A percentile compares a stretch with the other conserved stretches of the same genome.
These are phyloP conservation scores for Daphoenositta chrysoptera DNA, from an alignment of 2,113 vertebrate species.

Conservation along the genomic window DNA sequence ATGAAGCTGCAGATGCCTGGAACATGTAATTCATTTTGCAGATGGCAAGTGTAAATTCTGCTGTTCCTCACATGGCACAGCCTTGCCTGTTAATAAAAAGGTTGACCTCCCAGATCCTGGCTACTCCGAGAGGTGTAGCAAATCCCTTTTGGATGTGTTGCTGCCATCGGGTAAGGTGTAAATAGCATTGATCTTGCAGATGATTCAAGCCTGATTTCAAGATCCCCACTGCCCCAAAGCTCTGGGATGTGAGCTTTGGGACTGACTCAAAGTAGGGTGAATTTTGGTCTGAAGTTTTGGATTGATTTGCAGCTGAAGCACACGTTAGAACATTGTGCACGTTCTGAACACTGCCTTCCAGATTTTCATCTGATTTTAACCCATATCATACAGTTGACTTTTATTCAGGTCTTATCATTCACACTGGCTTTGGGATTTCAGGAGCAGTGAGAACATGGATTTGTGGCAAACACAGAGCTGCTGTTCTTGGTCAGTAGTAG, in stretches of 20 bases:
- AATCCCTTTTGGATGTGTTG: neutral
- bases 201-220: neutral
- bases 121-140: neutral
- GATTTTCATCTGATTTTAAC: neutral
- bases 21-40: slow-evolving; percentile 29
- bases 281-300: neutral
- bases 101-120: neutral
- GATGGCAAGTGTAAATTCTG: slow-evolving; percentile 43
- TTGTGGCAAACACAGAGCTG: neutral
- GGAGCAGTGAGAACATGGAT: neutral
- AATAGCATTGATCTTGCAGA: neutral
- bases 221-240: neutral
- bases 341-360: neutral
- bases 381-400: neutral
- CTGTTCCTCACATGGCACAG: slow-evolving; percentile 11
- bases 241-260: neutral
- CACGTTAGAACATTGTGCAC: fast-evolving
- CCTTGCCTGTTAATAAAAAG: slow-evolving; percentile 6
- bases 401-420: neutral
- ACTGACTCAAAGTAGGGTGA: neutral
- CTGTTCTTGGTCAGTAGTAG: neutral
- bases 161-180: neutral
- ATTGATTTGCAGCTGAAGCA: neutral
- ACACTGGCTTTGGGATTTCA: neutral
- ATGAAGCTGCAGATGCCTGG: slow-evolving; percentile 40